Evolutionary conservation across 2,888 invertebrate species (phyloP).

Genomic region (Ypsolopha sequella): DNA sequence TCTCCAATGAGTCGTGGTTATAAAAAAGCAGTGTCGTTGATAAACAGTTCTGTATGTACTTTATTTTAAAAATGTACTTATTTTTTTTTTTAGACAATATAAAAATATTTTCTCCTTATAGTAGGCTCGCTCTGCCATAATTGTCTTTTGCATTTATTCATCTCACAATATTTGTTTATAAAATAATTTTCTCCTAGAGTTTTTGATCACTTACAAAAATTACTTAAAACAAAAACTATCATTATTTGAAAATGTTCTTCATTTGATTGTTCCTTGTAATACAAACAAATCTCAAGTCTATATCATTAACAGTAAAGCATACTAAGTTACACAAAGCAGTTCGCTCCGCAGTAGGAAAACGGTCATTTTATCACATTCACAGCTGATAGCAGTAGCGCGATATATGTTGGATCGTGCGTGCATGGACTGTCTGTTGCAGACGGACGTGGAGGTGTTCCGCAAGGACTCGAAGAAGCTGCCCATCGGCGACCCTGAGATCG

Average conservation of each 20-base stretch:
- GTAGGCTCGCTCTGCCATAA: constrained; percentile 44
- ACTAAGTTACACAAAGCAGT: constrained; percentile 30
- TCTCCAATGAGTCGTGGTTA: constrained; percentile 36
- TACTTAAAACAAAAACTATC: not conserved
- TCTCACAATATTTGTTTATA: not conserved
- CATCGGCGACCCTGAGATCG: constrained; percentile 94
- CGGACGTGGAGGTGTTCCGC: constrained; percentile 96
- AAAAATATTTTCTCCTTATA: constrained; percentile 62
- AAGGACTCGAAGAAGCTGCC: constrained; percentile 97
- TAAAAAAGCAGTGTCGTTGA: constrained; percentile 42
- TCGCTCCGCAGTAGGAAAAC: constrained; percentile 19
- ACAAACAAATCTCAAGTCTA: constrained; percentile 32
- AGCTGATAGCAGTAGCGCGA: not conserved
- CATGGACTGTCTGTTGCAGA: constrained; percentile 66
- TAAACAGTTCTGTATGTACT: constrained; percentile 53
- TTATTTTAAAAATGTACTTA: constrained; percentile 35
- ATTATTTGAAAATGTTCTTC: not conserved
- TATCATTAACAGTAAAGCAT: constrained; percentile 50
- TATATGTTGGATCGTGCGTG: not conserved
- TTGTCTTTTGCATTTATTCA: constrained; percentile 14
- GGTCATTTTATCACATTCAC: constrained; percentile 6
- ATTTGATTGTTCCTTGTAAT: constrained; percentile 33
- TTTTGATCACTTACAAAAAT: not conserved
- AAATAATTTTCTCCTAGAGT: not conserved
- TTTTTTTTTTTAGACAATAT: constrained; percentile 31